Evolutionary conservation across 2,888 invertebrate species (phyloP), one percentile per base, ranked within the genome.

Genomic region (Hyalella azteca): DNA sequence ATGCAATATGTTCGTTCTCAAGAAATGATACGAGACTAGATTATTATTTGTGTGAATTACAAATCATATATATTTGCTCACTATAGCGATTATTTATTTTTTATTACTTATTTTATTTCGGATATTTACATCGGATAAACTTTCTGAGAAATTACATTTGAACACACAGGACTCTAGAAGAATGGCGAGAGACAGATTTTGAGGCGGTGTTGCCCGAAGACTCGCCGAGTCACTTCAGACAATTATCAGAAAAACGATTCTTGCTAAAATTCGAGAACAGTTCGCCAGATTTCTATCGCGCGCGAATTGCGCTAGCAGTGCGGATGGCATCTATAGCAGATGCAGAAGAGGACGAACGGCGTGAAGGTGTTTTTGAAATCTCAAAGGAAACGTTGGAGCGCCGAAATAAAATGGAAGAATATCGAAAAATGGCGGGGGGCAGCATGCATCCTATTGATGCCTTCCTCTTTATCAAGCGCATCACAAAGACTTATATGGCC

Each of bases 221-320:
- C 66, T 66, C 66, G 9, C 66, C 66, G 36, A 66, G 66, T 19
- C 66, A 66, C 66, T 66, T 66, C 66, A 66, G 66, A 19, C 1
- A 13, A 36, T 36, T 66, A 5, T 66, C 66, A 5, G 66, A 66
- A 5, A 66, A 66, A 4, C 66, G 66, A 19, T 66, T 29, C 19
- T 36, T 66, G 36, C 66, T 66, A n/a, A 66, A 66, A 36, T 66
- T 36, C 39, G 66, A 66, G 39, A 66, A 66, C 66, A 29, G 7
- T 5, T 3, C 66, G 0, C 66, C 66, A 7, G 19, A 36, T 19
- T 39, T 39, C 29, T 66, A 66, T 19, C 66, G 36, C 13, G 66
- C 39, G 2, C 22, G 66, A 15, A 66, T 66, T 29, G 66, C 66
- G 3, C 66, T 66, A 15, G 36, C 36, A 13, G 66, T 66, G 11